Evolutionary conservation across 2,797 vertebrate species (phyloP).

Genomic region (Melanotaenia nigrans): DNA sequence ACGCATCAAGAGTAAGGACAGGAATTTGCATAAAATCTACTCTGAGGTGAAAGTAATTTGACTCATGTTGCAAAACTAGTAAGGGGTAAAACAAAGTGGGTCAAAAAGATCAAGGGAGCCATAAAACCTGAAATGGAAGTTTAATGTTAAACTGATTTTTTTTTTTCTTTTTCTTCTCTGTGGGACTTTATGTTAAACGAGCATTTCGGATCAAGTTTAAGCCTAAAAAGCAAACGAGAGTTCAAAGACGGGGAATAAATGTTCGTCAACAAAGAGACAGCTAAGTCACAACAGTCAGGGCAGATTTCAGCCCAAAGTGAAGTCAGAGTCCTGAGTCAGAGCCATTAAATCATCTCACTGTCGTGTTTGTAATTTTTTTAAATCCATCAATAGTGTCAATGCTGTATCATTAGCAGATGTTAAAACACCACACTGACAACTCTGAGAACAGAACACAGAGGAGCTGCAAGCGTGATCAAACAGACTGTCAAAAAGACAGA

Average conservation of each 20-base stretch:
- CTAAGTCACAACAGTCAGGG: conserved; percentile 2
- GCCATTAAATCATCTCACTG: neutral
- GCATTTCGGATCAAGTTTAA: neutral
- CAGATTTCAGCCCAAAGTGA: neutral
- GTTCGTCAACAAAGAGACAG: neutral
- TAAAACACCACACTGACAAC: neutral
- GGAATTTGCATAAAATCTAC: conserved; percentile 23
- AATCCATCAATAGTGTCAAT: neutral
- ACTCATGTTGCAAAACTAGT: conserved; percentile 13
- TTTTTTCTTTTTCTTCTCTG: neutral
- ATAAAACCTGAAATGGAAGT: too few species aligned
- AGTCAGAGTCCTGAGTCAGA: conserved; percentile 6
- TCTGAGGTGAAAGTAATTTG: conserved; percentile 2
- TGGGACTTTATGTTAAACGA: neutral
- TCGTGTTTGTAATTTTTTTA: neutral
- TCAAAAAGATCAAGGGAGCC: neutral
- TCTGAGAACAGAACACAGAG: neutral
- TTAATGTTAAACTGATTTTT: too few species aligned
- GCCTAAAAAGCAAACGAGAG: neutral
- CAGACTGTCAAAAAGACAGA: neutral
- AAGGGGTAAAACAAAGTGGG: neutral
- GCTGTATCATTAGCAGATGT: neutral
- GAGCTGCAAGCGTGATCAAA: neutral
- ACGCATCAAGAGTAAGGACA: neutral
- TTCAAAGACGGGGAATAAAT: neutral